These are phyloP conservation scores for Polypterus senegalus DNA, from an alignment of 2,113 vertebrate genomes.

Conservation along the genomic window DNA sequence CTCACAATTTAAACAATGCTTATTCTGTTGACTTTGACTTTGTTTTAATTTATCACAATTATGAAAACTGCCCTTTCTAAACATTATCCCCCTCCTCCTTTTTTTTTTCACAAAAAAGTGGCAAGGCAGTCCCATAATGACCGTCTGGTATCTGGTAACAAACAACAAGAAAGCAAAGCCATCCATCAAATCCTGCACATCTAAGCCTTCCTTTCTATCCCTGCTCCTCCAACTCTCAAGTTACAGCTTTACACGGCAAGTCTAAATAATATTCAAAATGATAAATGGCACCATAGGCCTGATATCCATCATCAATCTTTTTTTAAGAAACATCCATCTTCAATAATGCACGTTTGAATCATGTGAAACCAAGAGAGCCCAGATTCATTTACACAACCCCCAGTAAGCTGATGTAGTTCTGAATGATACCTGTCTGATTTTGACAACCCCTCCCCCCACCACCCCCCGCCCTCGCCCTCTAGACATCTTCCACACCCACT, in stretches of 20 bases:
- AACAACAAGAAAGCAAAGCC: conserved; percentile 71
- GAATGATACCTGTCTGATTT: conserved; percentile 76
- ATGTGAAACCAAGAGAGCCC: conserved; percentile 67
- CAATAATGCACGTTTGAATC: conserved; percentile 82
- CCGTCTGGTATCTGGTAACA: conserved; percentile 72
- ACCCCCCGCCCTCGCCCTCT: conserved; percentile 6
- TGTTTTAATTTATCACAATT: neutral
- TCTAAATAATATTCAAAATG: conserved; percentile 99
- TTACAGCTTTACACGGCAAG: conserved; percentile 96
- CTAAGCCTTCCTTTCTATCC: conserved; percentile 70
- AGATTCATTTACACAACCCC: conserved; percentile 73
- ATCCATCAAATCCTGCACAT: conserved; percentile 75
- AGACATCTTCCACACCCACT: conserved; percentile 11
- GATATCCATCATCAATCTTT: conserved; percentile 98
- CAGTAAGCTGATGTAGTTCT: conserved; percentile 56
- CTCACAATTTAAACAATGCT: neutral
- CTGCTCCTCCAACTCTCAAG: conserved; percentile 81
- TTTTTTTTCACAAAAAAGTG: conserved; percentile 31
- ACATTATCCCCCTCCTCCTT: conserved; percentile 21
- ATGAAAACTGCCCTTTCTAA: conserved; percentile 17
- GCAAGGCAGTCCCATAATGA: conserved; percentile 47
- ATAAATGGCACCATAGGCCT: conserved; percentile 89
- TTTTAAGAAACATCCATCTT: conserved; percentile 98
- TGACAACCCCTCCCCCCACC: conserved; percentile 11
- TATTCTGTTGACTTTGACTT: neutral